phyloP scores from a whole-genome alignment of 2,797 vertebrate genomes.

The Peromyscus melanophrys region DNA sequence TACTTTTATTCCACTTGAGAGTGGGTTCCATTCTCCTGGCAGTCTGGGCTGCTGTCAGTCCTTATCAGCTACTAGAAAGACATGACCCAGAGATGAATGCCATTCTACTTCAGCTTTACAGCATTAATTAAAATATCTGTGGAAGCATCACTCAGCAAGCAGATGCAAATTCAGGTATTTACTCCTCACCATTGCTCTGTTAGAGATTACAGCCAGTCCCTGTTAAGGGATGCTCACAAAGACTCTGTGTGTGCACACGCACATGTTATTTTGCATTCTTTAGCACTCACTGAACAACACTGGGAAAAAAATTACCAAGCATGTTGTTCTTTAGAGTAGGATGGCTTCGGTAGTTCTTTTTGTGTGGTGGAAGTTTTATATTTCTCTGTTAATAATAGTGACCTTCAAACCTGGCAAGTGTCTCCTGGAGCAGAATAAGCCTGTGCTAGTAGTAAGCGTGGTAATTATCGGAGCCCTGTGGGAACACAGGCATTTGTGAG shows the following conservation, averaged over 20 bases:
- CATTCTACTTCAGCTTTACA: background rate
- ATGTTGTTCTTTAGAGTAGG: background rate
- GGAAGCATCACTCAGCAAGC: background rate
- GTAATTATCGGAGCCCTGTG: conserved; percentile 48
- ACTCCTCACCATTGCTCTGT: accelerated
- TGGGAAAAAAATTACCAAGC: background rate
- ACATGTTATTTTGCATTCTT: background rate
- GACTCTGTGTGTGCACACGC: background rate
- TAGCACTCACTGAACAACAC: background rate
- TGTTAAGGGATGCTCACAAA: background rate
- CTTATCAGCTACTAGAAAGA: accelerated
- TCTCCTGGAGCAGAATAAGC: conserved; percentile 55
- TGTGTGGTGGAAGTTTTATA: background rate
- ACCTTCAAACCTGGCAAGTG: conserved; percentile 9
- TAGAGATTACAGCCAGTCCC: background rate
- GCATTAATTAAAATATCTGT: background rate
- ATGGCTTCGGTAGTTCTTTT: conserved; percentile 26
- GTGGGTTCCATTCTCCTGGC: conserved; percentile 5
- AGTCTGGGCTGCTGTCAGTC: background rate
- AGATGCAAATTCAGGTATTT: conserved; percentile 19
- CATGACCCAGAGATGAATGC: background rate
- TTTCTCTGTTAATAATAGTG: conserved; percentile 37
- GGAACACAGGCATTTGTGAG: conserved; percentile 24
- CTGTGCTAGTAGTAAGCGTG: background rate
- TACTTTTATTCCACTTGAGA: background rate